These are phyloP conservation scores for Bombylius discolor DNA, from an alignment of 2,888 invertebrate genomes.

Conservation along the genomic window DNA sequence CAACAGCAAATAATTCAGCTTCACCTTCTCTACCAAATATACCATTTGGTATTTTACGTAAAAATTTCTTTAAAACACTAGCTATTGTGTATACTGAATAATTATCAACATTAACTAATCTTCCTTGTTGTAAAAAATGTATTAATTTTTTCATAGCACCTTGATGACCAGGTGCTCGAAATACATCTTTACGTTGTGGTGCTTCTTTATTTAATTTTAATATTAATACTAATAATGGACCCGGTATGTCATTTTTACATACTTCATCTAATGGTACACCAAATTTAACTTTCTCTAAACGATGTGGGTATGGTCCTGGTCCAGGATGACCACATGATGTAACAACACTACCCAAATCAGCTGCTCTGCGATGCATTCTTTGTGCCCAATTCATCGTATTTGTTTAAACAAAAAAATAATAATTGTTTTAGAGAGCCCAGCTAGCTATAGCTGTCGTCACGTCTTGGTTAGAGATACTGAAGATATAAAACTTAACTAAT, in stretches of 20 bases:
- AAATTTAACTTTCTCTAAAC: slow-evolving; percentile 88
- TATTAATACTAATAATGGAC: slow-evolving; percentile 79
- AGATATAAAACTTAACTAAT: too few relatives aligned
- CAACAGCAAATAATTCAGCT: slow-evolving; percentile 75
- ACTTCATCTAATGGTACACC: slow-evolving; percentile 84
- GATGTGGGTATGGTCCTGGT: slow-evolving; percentile 62
- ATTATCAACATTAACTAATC: slow-evolving; percentile 84
- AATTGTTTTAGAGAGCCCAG: neutral
- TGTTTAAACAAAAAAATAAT: neutral
- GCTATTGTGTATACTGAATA: slow-evolving; percentile 97
- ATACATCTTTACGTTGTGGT: slow-evolving; percentile 83
- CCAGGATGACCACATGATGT: slow-evolving; percentile 82
- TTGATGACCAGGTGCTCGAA: slow-evolving; percentile 89
- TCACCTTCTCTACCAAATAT: slow-evolving; percentile 90
- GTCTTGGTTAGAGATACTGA: too few relatives aligned
- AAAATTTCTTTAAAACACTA: slow-evolving; percentile 94
- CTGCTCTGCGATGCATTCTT: slow-evolving; percentile 82
- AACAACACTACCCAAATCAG: slow-evolving; percentile 79
- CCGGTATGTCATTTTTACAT: slow-evolving; percentile 90
- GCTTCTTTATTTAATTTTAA: slow-evolving; percentile 91
- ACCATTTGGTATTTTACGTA: slow-evolving; percentile 91
- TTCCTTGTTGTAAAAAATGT: slow-evolving; percentile 79
- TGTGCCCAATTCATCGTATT: slow-evolving; percentile 82
- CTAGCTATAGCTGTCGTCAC: too few relatives aligned
- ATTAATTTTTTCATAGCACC: slow-evolving; percentile 88